Evolutionary conservation across 1,140 invertebrate species (phyloP).

Genomic region (Andrena cerasifolii): DNA sequence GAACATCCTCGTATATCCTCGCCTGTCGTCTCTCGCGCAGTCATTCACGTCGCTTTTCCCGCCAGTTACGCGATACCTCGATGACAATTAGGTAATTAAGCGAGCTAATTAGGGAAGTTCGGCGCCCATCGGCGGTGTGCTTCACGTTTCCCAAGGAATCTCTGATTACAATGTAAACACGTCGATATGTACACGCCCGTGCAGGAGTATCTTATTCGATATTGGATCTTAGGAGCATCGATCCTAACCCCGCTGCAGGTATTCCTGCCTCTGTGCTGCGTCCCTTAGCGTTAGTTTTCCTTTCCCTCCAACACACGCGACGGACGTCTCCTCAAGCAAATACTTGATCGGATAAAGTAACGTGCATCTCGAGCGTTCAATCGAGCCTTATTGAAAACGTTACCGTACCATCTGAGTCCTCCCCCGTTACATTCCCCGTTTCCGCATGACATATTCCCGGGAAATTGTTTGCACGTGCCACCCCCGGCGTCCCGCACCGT

Average conservation of each 20-base stretch:
- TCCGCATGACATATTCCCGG: neutral
- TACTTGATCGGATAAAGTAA: conserved; percentile 33
- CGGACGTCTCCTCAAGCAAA: conserved; percentile 13
- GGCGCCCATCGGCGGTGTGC: too few relatives aligned
- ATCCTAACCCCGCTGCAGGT: neutral
- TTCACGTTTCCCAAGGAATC: too few relatives aligned
- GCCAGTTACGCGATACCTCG: too few relatives aligned
- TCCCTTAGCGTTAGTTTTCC: conserved; percentile 12
- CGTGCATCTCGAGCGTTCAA: conserved; percentile 6
- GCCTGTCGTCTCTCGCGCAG: neutral
- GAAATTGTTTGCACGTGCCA: conserved; percentile 3
- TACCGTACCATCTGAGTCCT: conserved; percentile 12
- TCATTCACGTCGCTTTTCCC: neutral
- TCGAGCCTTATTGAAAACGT: conserved; percentile 33
- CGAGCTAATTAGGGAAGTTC: too few relatives aligned
- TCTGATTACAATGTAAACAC: too few relatives aligned
- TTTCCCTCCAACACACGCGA: neutral
- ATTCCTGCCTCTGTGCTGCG: neutral
- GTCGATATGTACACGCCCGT: too few relatives aligned
- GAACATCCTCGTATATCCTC: neutral
- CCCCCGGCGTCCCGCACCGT: neutral
- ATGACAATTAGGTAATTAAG: too few relatives aligned
- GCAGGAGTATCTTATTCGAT: conserved; percentile 1
- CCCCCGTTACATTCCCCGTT: conserved; percentile 1
- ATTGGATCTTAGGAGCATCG: conserved; percentile 1